phyloP scores from a whole-genome alignment of 2,113 vertebrate species.

The Tretioscincus oriximinensis region DNA sequence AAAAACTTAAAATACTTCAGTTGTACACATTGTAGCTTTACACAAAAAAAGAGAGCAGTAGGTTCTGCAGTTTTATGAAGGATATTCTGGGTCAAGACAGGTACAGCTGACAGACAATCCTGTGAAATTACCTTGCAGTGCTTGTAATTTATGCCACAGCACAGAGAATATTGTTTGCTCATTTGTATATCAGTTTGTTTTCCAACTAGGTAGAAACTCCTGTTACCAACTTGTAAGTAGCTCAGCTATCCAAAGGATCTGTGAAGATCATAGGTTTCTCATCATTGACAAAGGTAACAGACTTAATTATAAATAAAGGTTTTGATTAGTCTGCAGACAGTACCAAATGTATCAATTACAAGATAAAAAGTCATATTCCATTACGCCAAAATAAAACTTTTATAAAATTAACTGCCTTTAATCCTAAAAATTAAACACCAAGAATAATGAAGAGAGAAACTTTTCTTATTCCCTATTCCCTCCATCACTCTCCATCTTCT shows the following conservation, averaged over 20 bases:
- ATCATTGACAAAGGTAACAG: not conserved
- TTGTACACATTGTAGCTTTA: not conserved
- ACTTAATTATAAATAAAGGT: too few species aligned
- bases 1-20: slow-evolving; percentile 2
- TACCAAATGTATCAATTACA: too few species aligned
- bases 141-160: not conserved
- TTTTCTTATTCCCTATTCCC: too few species aligned
- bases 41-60: not conserved
- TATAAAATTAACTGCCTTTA: too few species aligned
- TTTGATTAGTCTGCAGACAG: too few species aligned
- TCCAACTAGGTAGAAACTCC: too few species aligned
- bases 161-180: not conserved
- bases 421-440: too few species aligned
- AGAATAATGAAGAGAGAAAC: too few species aligned
- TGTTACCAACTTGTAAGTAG: not conserved
- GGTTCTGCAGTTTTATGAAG: not conserved
- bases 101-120: not conserved
- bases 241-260: not conserved
- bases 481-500: too few species aligned
- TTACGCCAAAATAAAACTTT: too few species aligned
- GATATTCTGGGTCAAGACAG: not conserved
- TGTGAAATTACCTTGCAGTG: not conserved
- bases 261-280: not conserved
- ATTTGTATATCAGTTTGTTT: not conserved
- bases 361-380: too few species aligned